phyloP scores from a whole-genome alignment of 2,888 invertebrate species.

The Rhamphomyia laevipes region DNA sequence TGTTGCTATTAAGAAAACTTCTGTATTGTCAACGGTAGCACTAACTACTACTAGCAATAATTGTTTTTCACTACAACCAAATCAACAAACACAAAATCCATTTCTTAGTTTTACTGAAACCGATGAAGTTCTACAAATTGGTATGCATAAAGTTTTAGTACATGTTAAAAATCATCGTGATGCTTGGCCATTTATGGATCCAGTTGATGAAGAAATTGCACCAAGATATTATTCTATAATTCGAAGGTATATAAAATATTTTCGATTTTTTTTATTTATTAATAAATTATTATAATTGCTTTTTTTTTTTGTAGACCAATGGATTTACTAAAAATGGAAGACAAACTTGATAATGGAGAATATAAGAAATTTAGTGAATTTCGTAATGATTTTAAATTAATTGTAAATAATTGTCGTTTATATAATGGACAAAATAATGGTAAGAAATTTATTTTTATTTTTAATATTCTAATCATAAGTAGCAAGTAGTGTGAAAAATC shows the following conservation, averaged over 20 bases:
- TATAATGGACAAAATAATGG: slow-evolving; percentile 92
- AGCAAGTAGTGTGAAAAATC: no score
- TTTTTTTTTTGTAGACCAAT: slow-evolving; percentile 50
- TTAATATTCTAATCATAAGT: not conserved
- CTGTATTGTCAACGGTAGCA: slow-evolving; percentile 11
- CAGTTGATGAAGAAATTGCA: slow-evolving; percentile 86
- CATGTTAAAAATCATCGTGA: slow-evolving; percentile 78
- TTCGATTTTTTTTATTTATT: not conserved
- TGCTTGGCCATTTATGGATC: slow-evolving; percentile 90
- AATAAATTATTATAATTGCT: not conserved
- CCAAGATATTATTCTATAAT: slow-evolving; percentile 71
- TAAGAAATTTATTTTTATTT: slow-evolving; percentile 33
- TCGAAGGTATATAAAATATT: slow-evolving; percentile 35
- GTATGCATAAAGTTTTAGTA: slow-evolving; percentile 85
- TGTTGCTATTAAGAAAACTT: no score
- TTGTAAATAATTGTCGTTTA: slow-evolving; percentile 82
- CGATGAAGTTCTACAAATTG: slow-evolving; percentile 75
- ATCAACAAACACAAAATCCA: slow-evolving; percentile 20
- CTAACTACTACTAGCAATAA: slow-evolving; percentile 11
- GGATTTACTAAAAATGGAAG: slow-evolving; percentile 81
- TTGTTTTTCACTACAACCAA: slow-evolving; percentile 9
- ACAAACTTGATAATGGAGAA: slow-evolving; percentile 67
- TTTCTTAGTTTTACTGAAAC: slow-evolving; percentile 60
- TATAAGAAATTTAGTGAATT: slow-evolving; percentile 72
- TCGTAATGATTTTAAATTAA: slow-evolving; percentile 77